Evolutionary conservation across 1,140 invertebrate genomes (phyloP), one percentile per base, ranked within the genome.

Genomic region (Mycetomoellerius zeteki): DNA sequence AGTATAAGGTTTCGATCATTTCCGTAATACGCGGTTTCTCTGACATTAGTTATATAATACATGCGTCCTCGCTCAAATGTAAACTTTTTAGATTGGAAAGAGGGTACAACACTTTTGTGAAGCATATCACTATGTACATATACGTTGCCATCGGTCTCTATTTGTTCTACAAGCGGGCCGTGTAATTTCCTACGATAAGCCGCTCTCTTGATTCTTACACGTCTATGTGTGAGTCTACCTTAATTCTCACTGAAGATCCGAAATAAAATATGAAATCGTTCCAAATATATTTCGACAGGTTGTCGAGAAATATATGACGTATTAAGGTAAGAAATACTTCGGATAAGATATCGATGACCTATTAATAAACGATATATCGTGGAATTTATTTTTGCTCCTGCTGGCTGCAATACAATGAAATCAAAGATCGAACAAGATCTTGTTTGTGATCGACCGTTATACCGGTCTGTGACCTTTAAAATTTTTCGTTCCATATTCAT

Each of bases 71-170:
- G n/a, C 43, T 72, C 7, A 27, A 69, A 50, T 27, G 27, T 54
- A 27, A 81, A 65, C 27, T 85, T 77, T 85, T 65, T 24, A 52
- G 50, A 85, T 16, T 62, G 47, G 21, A 84, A 84, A 64, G 21
- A 47, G 27, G 43, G n/a, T 47, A 54, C 24, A 7, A 54, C 8
- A 71, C 77, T 81, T 10, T 56, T 81, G 47, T 43, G 47, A 43
- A 14, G 21, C 12, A 14, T 80, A 81, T 69, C 47, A 21, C n/a
- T 81, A 81, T 81, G 16, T 71, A 81, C 43, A 80, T 8, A 24
- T 43, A 80, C 27, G 24, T 60, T 21, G 33, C 33, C 54, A 54
- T 33, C 16, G 43, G 16, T 69, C 30, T 71, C n/a, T 50, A 69
- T 54, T 71, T 81, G 10, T 69, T 69, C 50, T 54, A 71, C 47